These are phyloP conservation scores for Atta texana DNA, from an alignment of 1,140 invertebrate species.

Conservation along the genomic window DNA sequence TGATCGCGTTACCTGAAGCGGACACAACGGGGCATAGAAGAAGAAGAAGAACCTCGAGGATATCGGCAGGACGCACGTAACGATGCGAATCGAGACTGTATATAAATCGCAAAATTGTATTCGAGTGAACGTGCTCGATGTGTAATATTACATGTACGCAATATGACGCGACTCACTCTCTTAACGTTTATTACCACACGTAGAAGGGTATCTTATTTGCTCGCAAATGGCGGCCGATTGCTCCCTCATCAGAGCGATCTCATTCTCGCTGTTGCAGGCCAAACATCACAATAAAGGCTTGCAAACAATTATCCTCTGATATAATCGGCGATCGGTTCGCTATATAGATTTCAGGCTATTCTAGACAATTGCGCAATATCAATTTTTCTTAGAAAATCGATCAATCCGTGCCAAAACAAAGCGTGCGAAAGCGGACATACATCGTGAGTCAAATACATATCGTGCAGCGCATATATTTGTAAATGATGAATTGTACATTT, in stretches of 20 bases:
- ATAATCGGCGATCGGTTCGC: background rate
- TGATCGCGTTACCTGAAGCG: background rate
- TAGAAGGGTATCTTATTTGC: constrained; percentile 4
- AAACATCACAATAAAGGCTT: background rate
- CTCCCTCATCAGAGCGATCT: background rate
- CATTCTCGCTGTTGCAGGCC: background rate
- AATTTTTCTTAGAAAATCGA: background rate
- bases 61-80: constrained; percentile 3
- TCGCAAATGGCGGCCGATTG: background rate
- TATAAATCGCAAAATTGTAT: constrained; percentile 9
- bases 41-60: constrained; percentile 10
- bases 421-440: background rate
- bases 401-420: background rate
- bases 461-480: background rate
- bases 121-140: constrained; percentile 37
- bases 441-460: background rate
- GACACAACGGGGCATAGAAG: background rate
- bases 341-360: background rate
- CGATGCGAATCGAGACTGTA: constrained; percentile 7
- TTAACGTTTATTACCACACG: constrained; percentile 20
- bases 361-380: background rate
- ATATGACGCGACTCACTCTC: constrained; percentile 26
- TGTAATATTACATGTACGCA: constrained; percentile 38
- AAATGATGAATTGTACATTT: background rate
- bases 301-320: constrained; percentile 15